Conservation (phyloP, 1,140 invertebrate species). For the Tetraneura akinire region DNA sequence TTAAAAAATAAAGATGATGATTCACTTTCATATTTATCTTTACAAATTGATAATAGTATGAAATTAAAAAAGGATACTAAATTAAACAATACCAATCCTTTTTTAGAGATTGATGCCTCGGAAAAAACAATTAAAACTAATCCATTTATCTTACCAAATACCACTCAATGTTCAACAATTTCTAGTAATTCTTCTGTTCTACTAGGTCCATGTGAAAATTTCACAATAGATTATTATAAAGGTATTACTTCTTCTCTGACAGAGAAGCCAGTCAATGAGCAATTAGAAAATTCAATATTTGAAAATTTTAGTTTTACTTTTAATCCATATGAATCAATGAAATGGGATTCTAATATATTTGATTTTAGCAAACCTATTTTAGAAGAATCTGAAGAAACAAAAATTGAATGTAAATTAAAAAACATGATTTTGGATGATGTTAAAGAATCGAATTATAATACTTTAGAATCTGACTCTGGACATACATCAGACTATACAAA, state of each 20-base stretch:
- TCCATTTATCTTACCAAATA: conserved; percentile 50
- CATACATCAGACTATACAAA: conserved; percentile 46
- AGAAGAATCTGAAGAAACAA: conserved; percentile 13
- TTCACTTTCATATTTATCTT: conserved; percentile 49
- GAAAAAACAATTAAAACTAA: conserved; percentile 54
- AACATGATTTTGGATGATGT: neutral
- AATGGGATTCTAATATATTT: conserved; percentile 45
- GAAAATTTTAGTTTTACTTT: conserved; percentile 47
- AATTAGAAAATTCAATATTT: conserved; percentile 42
- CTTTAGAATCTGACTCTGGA: conserved; percentile 25
- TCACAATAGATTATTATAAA: conserved; percentile 62
- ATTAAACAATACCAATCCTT: conserved; percentile 53
- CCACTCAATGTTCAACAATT: conserved; percentile 34
- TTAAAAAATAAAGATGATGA: conserved; percentile 54
- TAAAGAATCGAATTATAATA: conserved; percentile 33
- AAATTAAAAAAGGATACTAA: conserved; percentile 26
- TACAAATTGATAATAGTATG: conserved; percentile 41
- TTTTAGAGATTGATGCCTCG: conserved; percentile 59
- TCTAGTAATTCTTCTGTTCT: conserved; percentile 58
- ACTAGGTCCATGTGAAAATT: conserved; percentile 64
- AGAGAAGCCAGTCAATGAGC: conserved; percentile 54
- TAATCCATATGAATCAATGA: conserved; percentile 41
- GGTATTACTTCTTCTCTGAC: conserved; percentile 60
- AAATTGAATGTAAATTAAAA: neutral
- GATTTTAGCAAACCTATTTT: conserved; percentile 22